These are phyloP conservation scores for Nycticorax nycticorax DNA, from an alignment of 2,113 vertebrate species.

Conservation along the genomic window DNA sequence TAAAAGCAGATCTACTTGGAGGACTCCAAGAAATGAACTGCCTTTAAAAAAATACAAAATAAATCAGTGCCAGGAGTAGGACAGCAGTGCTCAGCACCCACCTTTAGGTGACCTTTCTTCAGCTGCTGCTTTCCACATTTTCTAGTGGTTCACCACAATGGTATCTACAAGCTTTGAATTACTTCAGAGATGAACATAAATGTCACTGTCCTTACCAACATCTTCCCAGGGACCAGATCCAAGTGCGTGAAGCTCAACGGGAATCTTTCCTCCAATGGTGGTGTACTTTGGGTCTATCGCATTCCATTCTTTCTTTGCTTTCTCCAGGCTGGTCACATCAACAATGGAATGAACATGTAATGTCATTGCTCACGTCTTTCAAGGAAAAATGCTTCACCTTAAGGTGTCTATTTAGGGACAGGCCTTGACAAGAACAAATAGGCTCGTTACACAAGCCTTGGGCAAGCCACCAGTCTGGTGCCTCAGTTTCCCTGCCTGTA, in stretches of 20 bases:
- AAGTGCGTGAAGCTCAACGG: background rate
- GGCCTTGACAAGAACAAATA: background rate
- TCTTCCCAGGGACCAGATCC: background rate
- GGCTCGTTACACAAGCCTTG: background rate
- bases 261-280: background rate
- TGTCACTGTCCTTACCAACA: background rate
- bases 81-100: background rate
- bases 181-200: background rate
- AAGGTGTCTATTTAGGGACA: background rate
- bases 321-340: background rate
- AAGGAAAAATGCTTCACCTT: background rate
- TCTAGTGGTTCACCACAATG: background rate
- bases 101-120: background rate
- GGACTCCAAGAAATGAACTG: background rate
- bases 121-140: background rate
- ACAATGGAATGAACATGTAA: accelerated
- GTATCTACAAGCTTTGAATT: background rate
- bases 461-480: background rate
- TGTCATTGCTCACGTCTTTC: accelerated
- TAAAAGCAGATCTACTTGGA: background rate
- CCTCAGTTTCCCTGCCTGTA: background rate
- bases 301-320: background rate
- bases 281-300: background rate
- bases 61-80: background rate
- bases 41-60: background rate